Conservation (phyloP, 2,113 vertebrate species). For the Rhinopomastus cyanomelas region DNA sequence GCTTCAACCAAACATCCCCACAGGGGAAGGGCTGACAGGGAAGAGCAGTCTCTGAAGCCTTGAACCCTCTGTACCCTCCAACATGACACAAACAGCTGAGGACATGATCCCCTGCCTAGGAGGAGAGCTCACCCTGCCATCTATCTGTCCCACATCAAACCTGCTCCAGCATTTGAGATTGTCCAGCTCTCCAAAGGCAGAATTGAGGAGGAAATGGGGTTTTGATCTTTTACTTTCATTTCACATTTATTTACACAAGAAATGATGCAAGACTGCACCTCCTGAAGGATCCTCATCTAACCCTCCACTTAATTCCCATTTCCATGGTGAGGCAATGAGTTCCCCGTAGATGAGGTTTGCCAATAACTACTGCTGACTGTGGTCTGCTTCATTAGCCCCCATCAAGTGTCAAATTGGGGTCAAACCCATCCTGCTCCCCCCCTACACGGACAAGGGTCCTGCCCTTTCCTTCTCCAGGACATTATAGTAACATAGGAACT, state of each 20-base stretch:
- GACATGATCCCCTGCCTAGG: background rate
- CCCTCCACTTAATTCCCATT: background rate
- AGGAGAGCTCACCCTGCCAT: background rate
- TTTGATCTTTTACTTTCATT: background rate
- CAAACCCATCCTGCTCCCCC: no score
- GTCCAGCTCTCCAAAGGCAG: background rate
- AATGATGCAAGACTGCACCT: background rate
- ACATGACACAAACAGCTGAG: rapidly evolving
- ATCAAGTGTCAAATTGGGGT: no score
- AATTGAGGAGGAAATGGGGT: background rate
- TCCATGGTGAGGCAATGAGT: background rate
- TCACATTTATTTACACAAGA: background rate
- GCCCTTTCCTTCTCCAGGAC: no score
- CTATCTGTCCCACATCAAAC: background rate
- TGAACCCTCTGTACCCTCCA: background rate
- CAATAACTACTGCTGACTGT: background rate
- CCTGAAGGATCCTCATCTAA: background rate
- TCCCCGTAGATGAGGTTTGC: background rate
- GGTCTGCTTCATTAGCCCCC: no score
- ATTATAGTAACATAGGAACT: rapidly evolving
- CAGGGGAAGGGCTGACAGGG: background rate
- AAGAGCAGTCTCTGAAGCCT: rapidly evolving
- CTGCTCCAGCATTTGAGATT: background rate
- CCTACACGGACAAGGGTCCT: background rate
- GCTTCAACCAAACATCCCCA: background rate